phyloP scores from a whole-genome alignment of 2,797 vertebrate genomes.

The Poecilia gillii region DNA sequence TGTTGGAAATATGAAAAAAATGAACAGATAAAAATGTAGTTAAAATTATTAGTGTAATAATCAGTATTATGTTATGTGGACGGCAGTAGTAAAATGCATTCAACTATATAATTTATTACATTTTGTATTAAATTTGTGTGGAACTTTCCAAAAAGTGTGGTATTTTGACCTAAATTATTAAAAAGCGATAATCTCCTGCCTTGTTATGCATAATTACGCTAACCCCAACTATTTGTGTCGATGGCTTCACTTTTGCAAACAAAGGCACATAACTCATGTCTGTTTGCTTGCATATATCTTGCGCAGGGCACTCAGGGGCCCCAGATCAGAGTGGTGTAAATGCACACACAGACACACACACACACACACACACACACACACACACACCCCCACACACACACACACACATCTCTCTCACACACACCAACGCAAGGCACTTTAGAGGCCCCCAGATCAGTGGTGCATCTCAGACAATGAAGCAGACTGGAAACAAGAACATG shows the following conservation, averaged over 20 bases:
- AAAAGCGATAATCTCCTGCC: not conserved
- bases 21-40: not conserved
- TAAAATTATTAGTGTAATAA: constrained; percentile 3
- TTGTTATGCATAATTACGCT: not conserved
- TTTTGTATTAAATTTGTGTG: not conserved
- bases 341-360: constrained; percentile 31
- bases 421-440: constrained; percentile 59
- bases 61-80: not conserved
- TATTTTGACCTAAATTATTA: not conserved
- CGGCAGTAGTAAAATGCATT: not conserved
- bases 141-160: not conserved
- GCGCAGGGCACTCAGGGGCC: constrained; percentile 63
- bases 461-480: constrained; percentile 78
- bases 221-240: constrained; percentile 42
- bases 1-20: not conserved
- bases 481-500: constrained; percentile 71
- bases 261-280: constrained; percentile 58
- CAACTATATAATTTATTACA: not conserved
- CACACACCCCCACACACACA: too few species aligned
- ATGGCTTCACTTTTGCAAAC: constrained; percentile 35
- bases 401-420: constrained; percentile 11
- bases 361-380: constrained; percentile 17
- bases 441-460: constrained; percentile 76
- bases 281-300: constrained; percentile 42
- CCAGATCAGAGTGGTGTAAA: constrained; percentile 58